phyloP scores from a whole-genome alignment of 2,797 vertebrate genomes.

The Hippopotamyrus pictus region DNA sequence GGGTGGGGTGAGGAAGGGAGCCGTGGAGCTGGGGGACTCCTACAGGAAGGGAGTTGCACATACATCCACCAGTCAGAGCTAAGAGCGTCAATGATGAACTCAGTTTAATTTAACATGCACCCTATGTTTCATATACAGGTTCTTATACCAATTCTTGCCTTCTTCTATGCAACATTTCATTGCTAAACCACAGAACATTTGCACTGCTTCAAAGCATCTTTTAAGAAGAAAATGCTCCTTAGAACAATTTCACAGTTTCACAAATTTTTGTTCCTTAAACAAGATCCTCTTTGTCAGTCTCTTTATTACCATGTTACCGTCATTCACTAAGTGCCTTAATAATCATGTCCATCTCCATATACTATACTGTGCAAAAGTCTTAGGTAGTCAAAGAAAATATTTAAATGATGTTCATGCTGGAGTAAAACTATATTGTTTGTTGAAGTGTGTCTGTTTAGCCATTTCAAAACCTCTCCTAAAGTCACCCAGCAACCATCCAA shows the following conservation, averaged over 20 bases:
- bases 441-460: background rate
- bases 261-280: background rate
- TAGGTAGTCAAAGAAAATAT: background rate
- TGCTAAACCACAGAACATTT: background rate
- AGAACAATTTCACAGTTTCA: background rate
- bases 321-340: background rate
- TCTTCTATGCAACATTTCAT: background rate
- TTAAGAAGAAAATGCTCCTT: background rate
- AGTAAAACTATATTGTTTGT: background rate
- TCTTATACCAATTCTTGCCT: background rate
- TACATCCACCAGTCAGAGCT: background rate
- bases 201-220: background rate
- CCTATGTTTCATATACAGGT: background rate
- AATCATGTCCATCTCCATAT: background rate
- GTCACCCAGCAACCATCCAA: background rate
- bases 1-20: slow-evolving; percentile 44
- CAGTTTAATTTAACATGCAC: background rate
- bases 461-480: background rate
- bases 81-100: background rate
- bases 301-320: background rate
- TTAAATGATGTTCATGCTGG: background rate
- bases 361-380: background rate
- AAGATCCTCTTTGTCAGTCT: background rate
- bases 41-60: slow-evolving; percentile 16
- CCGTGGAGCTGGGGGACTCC: slow-evolving; percentile 45